A percentile compares a stretch with the other conserved stretches of the same genome.
Evolutionary conservation across 1,140 invertebrate genomes (phyloP).

Genomic region (Lasioglossum baleicum): DNA sequence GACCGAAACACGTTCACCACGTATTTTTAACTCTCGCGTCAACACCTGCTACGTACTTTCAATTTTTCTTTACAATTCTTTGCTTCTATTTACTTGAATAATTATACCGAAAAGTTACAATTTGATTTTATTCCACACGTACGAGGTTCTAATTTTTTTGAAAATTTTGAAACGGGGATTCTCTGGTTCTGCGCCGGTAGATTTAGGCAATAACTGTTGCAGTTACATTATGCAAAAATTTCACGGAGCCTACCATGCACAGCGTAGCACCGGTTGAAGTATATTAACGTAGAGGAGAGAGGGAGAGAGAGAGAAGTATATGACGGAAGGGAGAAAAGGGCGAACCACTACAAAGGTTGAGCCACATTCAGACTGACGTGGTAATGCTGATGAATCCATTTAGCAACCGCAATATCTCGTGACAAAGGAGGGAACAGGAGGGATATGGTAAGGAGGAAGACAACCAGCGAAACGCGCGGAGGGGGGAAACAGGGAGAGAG

Average conservation of each 20-base stretch:
- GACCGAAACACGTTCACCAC: too few species aligned
- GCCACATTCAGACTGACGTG: slow-evolving; percentile 56
- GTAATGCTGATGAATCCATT: slow-evolving; percentile 75
- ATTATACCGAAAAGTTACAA: too few species aligned
- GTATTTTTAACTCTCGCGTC: too few species aligned
- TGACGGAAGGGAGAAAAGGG: slow-evolving; percentile 52
- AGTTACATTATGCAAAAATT: too few species aligned
- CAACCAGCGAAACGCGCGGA: slow-evolving; percentile 20
- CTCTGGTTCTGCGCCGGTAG: too few species aligned
- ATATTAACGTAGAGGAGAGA: slow-evolving; percentile 39
- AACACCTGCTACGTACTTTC: too few species aligned
- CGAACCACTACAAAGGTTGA: slow-evolving; percentile 40
- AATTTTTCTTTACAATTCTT: too few species aligned
- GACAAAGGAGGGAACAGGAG: slow-evolving; percentile 46
- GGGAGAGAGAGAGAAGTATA: slow-evolving; percentile 17
- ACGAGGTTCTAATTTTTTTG: too few species aligned
- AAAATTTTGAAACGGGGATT: too few species aligned
- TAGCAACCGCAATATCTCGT: slow-evolving; percentile 70
- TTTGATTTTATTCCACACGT: too few species aligned
- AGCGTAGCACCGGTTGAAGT: background rate
- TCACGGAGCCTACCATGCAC: background rate
- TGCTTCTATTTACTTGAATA: too few species aligned
- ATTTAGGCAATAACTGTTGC: too few species aligned
- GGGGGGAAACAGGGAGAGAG: background rate
- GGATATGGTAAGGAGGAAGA: slow-evolving; percentile 32